Percentiles rank a stretch among this genome's conserved stretches.
These are phyloP conservation scores for Platalea minor DNA, from an alignment of 2,797 vertebrate genomes.

Conservation along the genomic window DNA sequence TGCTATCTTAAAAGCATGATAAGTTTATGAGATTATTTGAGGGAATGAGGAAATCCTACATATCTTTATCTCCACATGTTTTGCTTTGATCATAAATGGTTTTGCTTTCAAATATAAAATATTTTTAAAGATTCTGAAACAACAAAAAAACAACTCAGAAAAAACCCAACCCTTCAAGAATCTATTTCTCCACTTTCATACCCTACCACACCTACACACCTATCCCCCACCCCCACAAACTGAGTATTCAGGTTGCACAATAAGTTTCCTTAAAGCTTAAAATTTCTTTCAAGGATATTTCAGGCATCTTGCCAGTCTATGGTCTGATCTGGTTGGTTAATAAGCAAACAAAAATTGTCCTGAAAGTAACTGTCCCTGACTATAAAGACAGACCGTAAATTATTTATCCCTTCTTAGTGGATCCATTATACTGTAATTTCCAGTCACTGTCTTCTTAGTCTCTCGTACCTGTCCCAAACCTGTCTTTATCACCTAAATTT, in stretches of 20 bases:
- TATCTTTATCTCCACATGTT: not conserved
- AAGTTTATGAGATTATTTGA: not conserved
- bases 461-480: not conserved
- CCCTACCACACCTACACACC: not conserved
- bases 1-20: not conserved
- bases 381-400: not conserved
- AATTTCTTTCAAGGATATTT: not conserved
- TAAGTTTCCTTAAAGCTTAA: not conserved
- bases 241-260: not conserved
- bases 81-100: not conserved
- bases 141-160: not conserved
- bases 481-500: not conserved
- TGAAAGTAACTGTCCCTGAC: not conserved
- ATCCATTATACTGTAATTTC: not conserved
- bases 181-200: not conserved
- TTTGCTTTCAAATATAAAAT: not conserved
- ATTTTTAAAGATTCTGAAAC: not conserved
- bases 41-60: not conserved
- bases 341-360: not conserved
- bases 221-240: fast-evolving
- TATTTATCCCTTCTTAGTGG: not conserved
- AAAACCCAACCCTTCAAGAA: fast-evolving
- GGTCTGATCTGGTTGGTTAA: not conserved
- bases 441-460: not conserved
- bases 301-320: not conserved